These are phyloP conservation scores for Gephyroberyx darwinii DNA, from an alignment of 2,797 vertebrate species.

Conservation along the genomic window DNA sequence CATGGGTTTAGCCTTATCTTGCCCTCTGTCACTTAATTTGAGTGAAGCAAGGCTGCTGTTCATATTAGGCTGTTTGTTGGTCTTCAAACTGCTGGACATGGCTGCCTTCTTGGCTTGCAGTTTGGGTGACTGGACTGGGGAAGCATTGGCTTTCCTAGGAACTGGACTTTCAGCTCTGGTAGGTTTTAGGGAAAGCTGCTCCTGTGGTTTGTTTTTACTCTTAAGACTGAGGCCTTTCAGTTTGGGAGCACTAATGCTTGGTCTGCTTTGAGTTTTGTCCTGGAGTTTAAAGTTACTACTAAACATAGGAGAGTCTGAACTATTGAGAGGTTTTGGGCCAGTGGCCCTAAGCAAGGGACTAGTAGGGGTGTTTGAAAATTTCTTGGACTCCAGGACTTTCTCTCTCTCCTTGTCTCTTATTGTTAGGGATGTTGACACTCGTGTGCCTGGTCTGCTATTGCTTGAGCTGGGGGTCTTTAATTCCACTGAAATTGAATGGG, in stretches of 20 bases:
- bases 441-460: conserved; percentile 22
- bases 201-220: conserved; percentile 78
- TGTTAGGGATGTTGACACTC: conserved; percentile 23
- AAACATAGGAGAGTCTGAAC: conserved; percentile 71
- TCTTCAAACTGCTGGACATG: conserved; percentile 61
- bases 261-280: conserved; percentile 74
- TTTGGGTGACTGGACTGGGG: conserved; percentile 78
- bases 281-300: conserved; percentile 71
- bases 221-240: conserved; percentile 85
- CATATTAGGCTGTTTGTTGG: conserved; percentile 50
- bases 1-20: conserved; percentile 22
- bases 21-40: conserved; percentile 39
- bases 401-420: conserved; percentile 74
- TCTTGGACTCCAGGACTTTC: conserved; percentile 67
- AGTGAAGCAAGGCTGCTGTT: conserved; percentile 27
- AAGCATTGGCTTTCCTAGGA: conserved; percentile 71
- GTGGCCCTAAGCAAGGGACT: conserved; percentile 46
- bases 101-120: conserved; percentile 68
- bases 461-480: conserved; percentile 32
- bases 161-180: conserved; percentile 63
- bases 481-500: conserved; percentile 24
- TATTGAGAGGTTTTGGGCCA: conserved; percentile 50
- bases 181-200: conserved; percentile 55
- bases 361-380: conserved; percentile 60
- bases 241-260: conserved; percentile 79